Base-by-base conservation (phyloP, 2,797 vertebrate species). In the Octomys mimax region DNA sequence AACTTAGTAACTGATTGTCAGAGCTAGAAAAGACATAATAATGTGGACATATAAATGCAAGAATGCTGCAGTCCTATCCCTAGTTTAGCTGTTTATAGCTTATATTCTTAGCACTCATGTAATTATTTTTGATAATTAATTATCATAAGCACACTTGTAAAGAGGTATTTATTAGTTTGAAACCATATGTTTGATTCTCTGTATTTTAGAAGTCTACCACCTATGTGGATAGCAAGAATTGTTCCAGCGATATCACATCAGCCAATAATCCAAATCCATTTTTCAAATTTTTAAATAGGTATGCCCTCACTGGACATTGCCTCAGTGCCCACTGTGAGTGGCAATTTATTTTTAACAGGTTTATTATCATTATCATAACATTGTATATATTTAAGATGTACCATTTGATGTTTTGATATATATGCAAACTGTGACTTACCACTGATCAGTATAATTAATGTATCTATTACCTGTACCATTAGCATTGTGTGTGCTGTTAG, bases 71-170 rank as follows among this genome's bases (percentile, higher is more conserved):
- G 4, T 68, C 59, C 42, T 24, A 91, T 28, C 31, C 31, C 54
- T 31, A 54, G 39, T 71, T 33, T 36, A 22, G 33, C 81, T 91
- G 33, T 92, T 95, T 94, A 89, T 92, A 92, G 87, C 24, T 70
- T 95, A 82, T 83, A 26, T 81, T 95, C 89, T 92, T 83, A 39
- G 84, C 93, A 92, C 77, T n/a, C 87, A 22, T 87, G 68, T 96
- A 70, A 91, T 66, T 71, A 87, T 87, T 80, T 95, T 73, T 84
- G 92, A 90, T 62, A 70, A 96, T 70, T 86, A 86, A 87, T 39
- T 82, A 83, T 33, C 68, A 5, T 0, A 26, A 49, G 10, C 59
- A 88, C 66, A 91, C 52, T 80, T 87, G 5, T 78, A 61, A 95
- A 62, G 36, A 42, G 42, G 78, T 66, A n/a, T 46, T 75, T 66